Base-by-base conservation (phyloP, 2,888 invertebrate species). In the Apodemia duryi region DNA sequence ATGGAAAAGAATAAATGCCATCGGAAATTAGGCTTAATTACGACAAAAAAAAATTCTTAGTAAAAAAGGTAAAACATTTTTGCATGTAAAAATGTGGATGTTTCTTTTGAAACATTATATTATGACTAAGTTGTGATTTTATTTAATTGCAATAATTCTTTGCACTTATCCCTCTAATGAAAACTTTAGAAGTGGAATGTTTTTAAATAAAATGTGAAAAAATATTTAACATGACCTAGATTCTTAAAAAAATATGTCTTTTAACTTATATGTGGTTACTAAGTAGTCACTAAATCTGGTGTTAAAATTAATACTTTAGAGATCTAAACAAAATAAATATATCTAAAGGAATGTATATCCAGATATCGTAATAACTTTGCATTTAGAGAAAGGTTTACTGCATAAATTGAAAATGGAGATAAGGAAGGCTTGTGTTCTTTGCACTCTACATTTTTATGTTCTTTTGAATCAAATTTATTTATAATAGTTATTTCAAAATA, bases 161-260 rank as follows among this genome's bases (percentile, higher is more conserved):
- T 57, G 29, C 57, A 57, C 57, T 57, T 57, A 57, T 13, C 32
- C 13, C 57, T 29, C 57, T 57, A 57, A 57, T 57, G 11, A 57
- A 28, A 57, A 13, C 32, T 57, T 54, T 57, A 13, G 13, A 57
- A 32, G 32, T 57, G 57, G 57, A 57, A 57, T 57, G 57, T 13
- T 57, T 57, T 57, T 32, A 57, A 57, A 29, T 32, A 2, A 13
- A 13, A 21, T 21, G 21, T 21, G 21, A 57, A 57, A 57, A 28
- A 2, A 10, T n/a, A 49, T n/a, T 49, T 43, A 43, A 2, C 4
- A 2, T 43, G 43, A 43, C 4, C 43, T 4, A 7, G 9, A 38
- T 38, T 35, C 3, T 35, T 4, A 11, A 43, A 4, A 49, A n/a
- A 0, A 2, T 13, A 6, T 49, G 49, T n/a, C 49, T 49, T 6